These are phyloP conservation scores for Mesocentrotus franciscanus DNA, from an alignment of 53 echinoderm and acorn worm genomes.

Conservation along the genomic window DNA sequence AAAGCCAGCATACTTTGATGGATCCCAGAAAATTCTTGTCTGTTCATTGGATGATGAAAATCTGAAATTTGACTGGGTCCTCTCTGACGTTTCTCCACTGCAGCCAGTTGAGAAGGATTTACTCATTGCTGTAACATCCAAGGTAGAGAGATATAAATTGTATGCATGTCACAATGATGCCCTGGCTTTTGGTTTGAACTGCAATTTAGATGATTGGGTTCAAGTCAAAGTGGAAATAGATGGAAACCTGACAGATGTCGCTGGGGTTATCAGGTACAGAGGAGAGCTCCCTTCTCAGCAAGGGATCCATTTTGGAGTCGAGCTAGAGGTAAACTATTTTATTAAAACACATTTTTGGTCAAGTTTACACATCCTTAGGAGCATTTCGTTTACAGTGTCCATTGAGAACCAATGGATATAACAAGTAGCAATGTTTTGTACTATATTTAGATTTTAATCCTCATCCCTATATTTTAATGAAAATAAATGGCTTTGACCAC, in stretches of 20 bases:
- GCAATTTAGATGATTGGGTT: slow-evolving; percentile 19
- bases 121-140: slow-evolving; percentile 41
- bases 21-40: neutral
- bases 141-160: neutral
- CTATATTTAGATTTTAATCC: too few species aligned
- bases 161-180: neutral
- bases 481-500: too few species aligned
- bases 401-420: too few species aligned
- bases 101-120: slow-evolving; percentile 26
- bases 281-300: neutral
- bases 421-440: too few species aligned
- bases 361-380: neutral
- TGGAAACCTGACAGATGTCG: neutral
- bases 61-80: slow-evolving; percentile 21
- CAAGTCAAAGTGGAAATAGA: neutral
- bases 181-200: neutral
- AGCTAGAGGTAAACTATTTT: slow-evolving; percentile 10
- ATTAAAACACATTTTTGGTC: neutral
- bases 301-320: slow-evolving; percentile 49
- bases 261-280: slow-evolving; percentile 23
- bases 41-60: slow-evolving; percentile 43
- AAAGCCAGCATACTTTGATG: neutral
- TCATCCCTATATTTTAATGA: too few species aligned
- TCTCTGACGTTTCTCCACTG: neutral
- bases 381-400: neutral